These are phyloP conservation scores for Chalcosyrphus nemorum DNA, from an alignment of 2,888 invertebrate species.

Conservation along the genomic window DNA sequence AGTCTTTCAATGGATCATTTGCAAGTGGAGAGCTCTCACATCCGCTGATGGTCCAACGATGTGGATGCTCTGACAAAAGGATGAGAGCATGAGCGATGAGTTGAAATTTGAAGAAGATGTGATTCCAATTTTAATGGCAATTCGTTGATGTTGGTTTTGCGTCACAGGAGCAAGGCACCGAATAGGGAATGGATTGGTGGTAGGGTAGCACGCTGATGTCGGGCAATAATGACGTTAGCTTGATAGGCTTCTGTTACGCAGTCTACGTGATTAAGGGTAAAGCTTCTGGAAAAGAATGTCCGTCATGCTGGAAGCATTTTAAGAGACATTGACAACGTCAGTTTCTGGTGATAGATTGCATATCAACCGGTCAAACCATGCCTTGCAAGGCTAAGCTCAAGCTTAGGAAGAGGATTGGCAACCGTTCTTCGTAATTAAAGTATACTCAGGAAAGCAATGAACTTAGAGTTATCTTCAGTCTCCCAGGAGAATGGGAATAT, in stretches of 20 bases:
- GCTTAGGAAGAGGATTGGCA: too few species aligned
- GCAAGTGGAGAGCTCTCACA: conserved; percentile 44
- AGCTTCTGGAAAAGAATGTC: too few species aligned
- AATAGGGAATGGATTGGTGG: background rate
- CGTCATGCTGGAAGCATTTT: too few species aligned
- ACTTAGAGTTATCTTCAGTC: too few species aligned
- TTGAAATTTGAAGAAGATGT: conserved; percentile 49
- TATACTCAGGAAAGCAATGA: too few species aligned
- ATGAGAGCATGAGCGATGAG: conserved; percentile 46
- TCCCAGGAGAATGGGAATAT: too few species aligned
- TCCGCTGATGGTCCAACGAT: conserved; percentile 48
- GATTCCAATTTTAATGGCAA: conserved; percentile 66
- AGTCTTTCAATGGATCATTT: conserved; percentile 63
- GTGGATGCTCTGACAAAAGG: conserved; percentile 22
- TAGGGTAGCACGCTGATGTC: background rate
- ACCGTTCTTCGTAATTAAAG: too few species aligned
- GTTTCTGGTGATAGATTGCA: too few species aligned
- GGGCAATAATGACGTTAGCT: background rate
- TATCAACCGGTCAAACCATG: too few species aligned
- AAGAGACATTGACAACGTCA: too few species aligned
- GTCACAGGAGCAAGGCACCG: background rate
- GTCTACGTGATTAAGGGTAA: too few species aligned
- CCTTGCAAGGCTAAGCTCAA: too few species aligned
- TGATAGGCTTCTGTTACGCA: background rate
- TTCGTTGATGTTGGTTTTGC: conserved; percentile 52